phyloP scores from a whole-genome alignment of 2,797 vertebrate genomes.

The Hoplostethus atlanticus region DNA sequence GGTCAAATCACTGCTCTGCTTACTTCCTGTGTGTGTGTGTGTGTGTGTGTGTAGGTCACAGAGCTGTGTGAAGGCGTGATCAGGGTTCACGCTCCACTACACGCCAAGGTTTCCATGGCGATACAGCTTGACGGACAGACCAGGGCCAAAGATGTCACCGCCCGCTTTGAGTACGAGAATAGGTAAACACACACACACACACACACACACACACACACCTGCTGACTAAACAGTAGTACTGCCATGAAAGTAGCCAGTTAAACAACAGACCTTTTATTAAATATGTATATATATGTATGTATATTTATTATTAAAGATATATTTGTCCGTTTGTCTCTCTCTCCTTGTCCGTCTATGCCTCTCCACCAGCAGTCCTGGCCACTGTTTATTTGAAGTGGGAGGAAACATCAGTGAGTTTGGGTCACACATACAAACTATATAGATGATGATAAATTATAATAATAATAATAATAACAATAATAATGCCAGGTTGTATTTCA shows the following conservation, averaged over 20 bases:
- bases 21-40: neutral
- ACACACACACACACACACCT: neutral
- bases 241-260: too few species aligned
- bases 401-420: constrained; percentile 94
- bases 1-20: neutral
- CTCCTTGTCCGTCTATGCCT: constrained; percentile 17
- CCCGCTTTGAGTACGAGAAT: constrained; percentile 91
- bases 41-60: constrained; percentile 78
- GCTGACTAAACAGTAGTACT: too few species aligned
- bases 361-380: constrained; percentile 66
- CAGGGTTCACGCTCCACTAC: constrained; percentile 92
- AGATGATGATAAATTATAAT: neutral
- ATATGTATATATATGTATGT: too few species aligned
- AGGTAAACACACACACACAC: constrained; percentile 76
- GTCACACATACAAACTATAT: too few species aligned
- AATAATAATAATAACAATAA: neutral
- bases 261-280: too few species aligned
- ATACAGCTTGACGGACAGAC: constrained; percentile 92
- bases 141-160: constrained; percentile 90
- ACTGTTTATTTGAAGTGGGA: constrained; percentile 93
- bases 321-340: neutral
- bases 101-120: constrained; percentile 96
- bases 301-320: too few species aligned
- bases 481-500: too few species aligned
- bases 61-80: constrained; percentile 94